These are phyloP conservation scores for Drosophila lutescens DNA, from an alignment of 2,888 invertebrate species.

Conservation along the genomic window DNA sequence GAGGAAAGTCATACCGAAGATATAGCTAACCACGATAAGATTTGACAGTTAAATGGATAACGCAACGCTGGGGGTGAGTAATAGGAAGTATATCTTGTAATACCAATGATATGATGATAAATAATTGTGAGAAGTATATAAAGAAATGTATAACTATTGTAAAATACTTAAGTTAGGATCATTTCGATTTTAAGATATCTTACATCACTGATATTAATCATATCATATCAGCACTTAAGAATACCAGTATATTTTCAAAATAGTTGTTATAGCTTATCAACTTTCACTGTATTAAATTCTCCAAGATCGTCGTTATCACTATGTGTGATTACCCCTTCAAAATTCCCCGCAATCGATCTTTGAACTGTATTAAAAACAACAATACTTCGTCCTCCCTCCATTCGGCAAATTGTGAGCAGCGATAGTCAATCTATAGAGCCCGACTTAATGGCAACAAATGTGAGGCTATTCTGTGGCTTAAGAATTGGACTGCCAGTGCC, in stretches of 20 bases:
- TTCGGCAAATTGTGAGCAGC: neutral
- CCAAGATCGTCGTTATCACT: constrained; percentile 22
- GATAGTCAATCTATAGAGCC: constrained; percentile 8
- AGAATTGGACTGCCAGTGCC: constrained; percentile 24
- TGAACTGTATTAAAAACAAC: constrained; percentile 4
- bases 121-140: neutral
- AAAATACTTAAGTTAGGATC: neutral
- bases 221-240: neutral
- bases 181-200: neutral
- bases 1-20: constrained; percentile 4
- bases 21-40: constrained; percentile 21
- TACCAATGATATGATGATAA: neutral
- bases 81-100: neutral
- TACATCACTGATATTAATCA: neutral
- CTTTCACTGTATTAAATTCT: constrained; percentile 5
- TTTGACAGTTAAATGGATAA: constrained; percentile 4
- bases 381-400: constrained; percentile 5
- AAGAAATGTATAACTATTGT: neutral
- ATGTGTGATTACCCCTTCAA: constrained; percentile 5
- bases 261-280: constrained; percentile 8
- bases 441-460: neutral
- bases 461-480: constrained; percentile 29
- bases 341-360: constrained; percentile 1
- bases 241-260: neutral
- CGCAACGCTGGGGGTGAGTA: neutral